These are phyloP conservation scores for Cataglyphis albicans DNA, from an alignment of 2,888 invertebrate species.

Conservation along the genomic window DNA sequence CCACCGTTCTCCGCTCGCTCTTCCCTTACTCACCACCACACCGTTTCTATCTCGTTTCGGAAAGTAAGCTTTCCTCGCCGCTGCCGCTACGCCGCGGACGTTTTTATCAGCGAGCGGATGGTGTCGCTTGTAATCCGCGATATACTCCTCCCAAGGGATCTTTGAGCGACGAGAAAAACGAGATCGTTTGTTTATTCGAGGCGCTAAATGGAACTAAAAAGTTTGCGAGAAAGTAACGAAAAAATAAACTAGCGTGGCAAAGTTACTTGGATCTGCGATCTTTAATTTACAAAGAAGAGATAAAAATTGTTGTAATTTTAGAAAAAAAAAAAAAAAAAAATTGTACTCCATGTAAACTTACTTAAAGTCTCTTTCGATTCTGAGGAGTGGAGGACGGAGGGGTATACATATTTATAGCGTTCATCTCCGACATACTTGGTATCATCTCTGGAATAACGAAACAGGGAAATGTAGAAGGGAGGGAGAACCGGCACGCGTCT, in stretches of 20 bases:
- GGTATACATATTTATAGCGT: slow-evolving; percentile 11
- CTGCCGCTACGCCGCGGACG: slow-evolving; percentile 44
- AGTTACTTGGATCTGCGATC: background rate
- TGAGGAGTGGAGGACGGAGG: background rate
- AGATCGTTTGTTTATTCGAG: slow-evolving; percentile 41
- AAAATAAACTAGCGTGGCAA: background rate
- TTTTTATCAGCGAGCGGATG: slow-evolving; percentile 63
- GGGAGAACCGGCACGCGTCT: slow-evolving; percentile 76
- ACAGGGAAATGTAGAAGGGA: slow-evolving; percentile 15
- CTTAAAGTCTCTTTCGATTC: background rate
- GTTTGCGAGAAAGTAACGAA: background rate
- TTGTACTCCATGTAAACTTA: background rate
- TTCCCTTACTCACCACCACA: slow-evolving; percentile 1
- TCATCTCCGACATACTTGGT: slow-evolving; percentile 36
- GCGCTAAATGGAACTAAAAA: background rate
- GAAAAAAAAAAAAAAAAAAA: background rate
- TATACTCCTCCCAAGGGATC: background rate
- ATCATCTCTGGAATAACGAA: slow-evolving; percentile 35
- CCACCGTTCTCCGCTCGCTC: slow-evolving; percentile 16
- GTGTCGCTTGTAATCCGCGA: slow-evolving; percentile 70
- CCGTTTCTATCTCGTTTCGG: slow-evolving; percentile 69
- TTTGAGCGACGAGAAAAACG: slow-evolving; percentile 13
- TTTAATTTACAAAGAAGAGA: background rate
- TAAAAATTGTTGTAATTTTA: background rate
- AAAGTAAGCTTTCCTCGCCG: slow-evolving; percentile 66